Percentiles rank a stretch among this genome's conserved stretches.
phyloP scores from a whole-genome alignment of 2,888 invertebrate species.

The Malthinus seriepunctatus region DNA sequence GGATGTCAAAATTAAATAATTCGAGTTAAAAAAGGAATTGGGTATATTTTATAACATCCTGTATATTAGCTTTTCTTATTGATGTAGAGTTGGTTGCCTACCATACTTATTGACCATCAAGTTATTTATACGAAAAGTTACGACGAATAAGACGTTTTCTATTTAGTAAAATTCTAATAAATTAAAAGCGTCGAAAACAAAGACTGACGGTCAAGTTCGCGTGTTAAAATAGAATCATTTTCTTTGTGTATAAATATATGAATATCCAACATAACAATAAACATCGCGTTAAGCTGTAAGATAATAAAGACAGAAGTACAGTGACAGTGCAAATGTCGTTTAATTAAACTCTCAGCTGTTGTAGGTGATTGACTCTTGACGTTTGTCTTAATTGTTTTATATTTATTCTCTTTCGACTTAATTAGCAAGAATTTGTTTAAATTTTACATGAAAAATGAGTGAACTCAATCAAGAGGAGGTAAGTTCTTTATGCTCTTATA shows the following conservation, averaged over 20 bases:
- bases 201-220: constrained; percentile 45
- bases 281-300: constrained; percentile 43
- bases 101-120: too few relatives aligned
- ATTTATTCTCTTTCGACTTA: constrained; percentile 29
- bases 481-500: constrained; percentile 52
- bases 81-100: too few relatives aligned
- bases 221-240: neutral
- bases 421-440: constrained; percentile 38
- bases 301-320: constrained; percentile 16
- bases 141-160: neutral
- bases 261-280: constrained; percentile 27
- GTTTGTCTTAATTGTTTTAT: constrained; percentile 33
- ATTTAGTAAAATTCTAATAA: constrained; percentile 6
- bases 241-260: neutral
- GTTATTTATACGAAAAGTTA: too few relatives aligned
- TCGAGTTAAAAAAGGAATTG: too few relatives aligned
- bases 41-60: too few relatives aligned
- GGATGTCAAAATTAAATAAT: too few relatives aligned
- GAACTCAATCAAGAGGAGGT: constrained; percentile 90
- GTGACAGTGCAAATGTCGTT: constrained; percentile 38
- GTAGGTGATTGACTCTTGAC: constrained; percentile 53
- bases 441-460: constrained; percentile 62
- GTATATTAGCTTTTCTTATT: too few relatives aligned
- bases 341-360: constrained; percentile 48
- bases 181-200: constrained; percentile 10